These are phyloP conservation scores for Diploscapter pachys DNA, from an alignment of 1,140 invertebrate species.

Conservation along the genomic window DNA sequence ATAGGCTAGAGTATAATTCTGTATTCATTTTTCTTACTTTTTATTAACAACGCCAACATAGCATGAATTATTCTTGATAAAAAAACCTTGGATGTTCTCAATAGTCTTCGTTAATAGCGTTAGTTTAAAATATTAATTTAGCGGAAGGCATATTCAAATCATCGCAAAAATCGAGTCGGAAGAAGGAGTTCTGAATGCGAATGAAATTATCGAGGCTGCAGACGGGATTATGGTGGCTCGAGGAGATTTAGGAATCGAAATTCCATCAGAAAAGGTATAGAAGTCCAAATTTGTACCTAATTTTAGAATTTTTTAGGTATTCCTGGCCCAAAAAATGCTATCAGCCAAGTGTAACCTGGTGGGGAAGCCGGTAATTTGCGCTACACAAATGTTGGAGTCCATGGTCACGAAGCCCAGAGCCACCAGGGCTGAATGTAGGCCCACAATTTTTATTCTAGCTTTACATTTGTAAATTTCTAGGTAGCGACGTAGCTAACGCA, in stretches of 20 bases:
- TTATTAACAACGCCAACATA: background rate
- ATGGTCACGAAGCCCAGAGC: slow-evolving; percentile 65
- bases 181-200: slow-evolving; percentile 59
- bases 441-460: slow-evolving; percentile 6
- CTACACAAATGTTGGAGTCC: slow-evolving; percentile 64
- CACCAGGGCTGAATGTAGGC: slow-evolving; percentile 63
- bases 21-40: no score
- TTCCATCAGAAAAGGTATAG: slow-evolving; percentile 79
- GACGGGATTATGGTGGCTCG: slow-evolving; percentile 56
- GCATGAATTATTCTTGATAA: background rate
- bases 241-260: slow-evolving; percentile 63
- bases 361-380: slow-evolving; percentile 68
- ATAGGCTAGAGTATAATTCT: no score
- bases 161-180: slow-evolving; percentile 63
- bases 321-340: slow-evolving; percentile 74
- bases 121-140: slow-evolving; percentile 4
- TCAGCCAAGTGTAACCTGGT: slow-evolving; percentile 62
- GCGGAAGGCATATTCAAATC: slow-evolving; percentile 71
- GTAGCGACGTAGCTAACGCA: slow-evolving; percentile 69
- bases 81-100: background rate
- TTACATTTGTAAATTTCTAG: slow-evolving; percentile 43
- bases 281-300: background rate
- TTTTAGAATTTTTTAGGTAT: slow-evolving; percentile 66
- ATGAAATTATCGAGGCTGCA: slow-evolving; percentile 61
- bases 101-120: background rate